These are phyloP conservation scores for Drosophila takahashii DNA, from an alignment of 1,140 invertebrate genomes.

Conservation along the genomic window DNA sequence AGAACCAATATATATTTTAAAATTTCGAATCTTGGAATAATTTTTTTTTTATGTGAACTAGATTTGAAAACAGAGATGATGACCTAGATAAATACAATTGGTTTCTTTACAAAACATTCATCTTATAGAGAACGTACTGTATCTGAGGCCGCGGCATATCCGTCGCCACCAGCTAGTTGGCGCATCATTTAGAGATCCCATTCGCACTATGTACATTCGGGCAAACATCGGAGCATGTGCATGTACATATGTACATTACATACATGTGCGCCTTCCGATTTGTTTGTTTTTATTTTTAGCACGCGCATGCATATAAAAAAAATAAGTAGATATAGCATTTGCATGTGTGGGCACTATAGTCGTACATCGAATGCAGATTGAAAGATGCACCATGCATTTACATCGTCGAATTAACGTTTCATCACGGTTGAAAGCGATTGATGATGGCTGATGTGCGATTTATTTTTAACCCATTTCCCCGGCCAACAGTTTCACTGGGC, in stretches of 20 bases:
- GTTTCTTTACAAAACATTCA: background rate
- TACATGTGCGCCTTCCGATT: slow-evolving; percentile 41
- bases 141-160: slow-evolving; percentile 40
- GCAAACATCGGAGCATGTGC: slow-evolving; percentile 29
- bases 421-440: slow-evolving; percentile 8
- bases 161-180: slow-evolving; percentile 57
- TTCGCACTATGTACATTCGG: slow-evolving; percentile 45
- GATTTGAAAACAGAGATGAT: too few relatives aligned
- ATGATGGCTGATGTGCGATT: slow-evolving; percentile 14
- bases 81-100: too few relatives aligned
- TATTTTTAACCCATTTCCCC: slow-evolving; percentile 24
- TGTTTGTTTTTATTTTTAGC: slow-evolving; percentile 55
- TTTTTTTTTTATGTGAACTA: too few relatives aligned
- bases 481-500: slow-evolving; percentile 1
- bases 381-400: slow-evolving; percentile 22
- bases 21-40: too few relatives aligned
- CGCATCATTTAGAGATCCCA: slow-evolving; percentile 52
- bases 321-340: slow-evolving; percentile 6
- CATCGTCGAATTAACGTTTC: slow-evolving; percentile 13
- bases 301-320: slow-evolving; percentile 44
- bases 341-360: slow-evolving; percentile 12
- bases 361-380: slow-evolving; percentile 22
- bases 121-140: slow-evolving; percentile 1
- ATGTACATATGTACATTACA: slow-evolving; percentile 18
- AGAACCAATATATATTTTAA: too few relatives aligned